Evolutionary conservation across 1,140 invertebrate species (phyloP).

Genomic region (Zaprionus ghesquierei): DNA sequence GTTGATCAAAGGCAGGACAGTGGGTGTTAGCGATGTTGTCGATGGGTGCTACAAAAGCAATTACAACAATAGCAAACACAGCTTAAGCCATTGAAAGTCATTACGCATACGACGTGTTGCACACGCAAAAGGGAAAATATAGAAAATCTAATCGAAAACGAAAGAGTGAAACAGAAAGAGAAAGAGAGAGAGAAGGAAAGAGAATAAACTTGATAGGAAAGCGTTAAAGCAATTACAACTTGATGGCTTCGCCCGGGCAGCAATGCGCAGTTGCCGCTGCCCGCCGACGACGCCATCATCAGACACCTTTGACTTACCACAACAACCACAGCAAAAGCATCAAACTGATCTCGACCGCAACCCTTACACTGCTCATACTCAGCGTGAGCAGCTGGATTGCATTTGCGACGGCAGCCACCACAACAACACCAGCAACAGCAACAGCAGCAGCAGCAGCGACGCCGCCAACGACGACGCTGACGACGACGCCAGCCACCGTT

Average conservation of each 20-base stretch:
- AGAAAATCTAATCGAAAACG: neutral
- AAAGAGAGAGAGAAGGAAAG: neutral
- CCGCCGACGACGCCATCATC: conserved; percentile 56
- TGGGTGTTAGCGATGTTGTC: conserved; percentile 20
- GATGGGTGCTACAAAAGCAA: conserved; percentile 3
- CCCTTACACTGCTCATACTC: conserved; percentile 63
- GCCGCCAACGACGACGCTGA: neutral
- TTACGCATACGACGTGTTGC: conserved; percentile 45
- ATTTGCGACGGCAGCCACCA: conserved; percentile 48
- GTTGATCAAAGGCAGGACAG: conserved; percentile 35
- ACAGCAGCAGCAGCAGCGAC: neutral
- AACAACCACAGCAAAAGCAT: conserved; percentile 22
- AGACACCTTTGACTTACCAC: conserved; percentile 19
- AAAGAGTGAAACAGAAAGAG: neutral
- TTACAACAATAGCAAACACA: conserved; percentile 5
- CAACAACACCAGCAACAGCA: conserved; percentile 4
- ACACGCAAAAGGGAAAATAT: neutral
- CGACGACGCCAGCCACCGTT: neutral
- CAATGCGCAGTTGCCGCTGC: conserved; percentile 39
- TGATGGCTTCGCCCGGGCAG: conserved; percentile 63
- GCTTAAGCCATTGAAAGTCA: conserved; percentile 5
- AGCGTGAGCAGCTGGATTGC: conserved; percentile 68
- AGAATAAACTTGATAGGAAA: conserved; percentile 5
- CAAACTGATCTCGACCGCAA: conserved; percentile 70
- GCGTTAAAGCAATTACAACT: conserved; percentile 24